These are phyloP conservation scores for Agrochola lota DNA, from an alignment of 2,888 invertebrate species.

Conservation along the genomic window DNA sequence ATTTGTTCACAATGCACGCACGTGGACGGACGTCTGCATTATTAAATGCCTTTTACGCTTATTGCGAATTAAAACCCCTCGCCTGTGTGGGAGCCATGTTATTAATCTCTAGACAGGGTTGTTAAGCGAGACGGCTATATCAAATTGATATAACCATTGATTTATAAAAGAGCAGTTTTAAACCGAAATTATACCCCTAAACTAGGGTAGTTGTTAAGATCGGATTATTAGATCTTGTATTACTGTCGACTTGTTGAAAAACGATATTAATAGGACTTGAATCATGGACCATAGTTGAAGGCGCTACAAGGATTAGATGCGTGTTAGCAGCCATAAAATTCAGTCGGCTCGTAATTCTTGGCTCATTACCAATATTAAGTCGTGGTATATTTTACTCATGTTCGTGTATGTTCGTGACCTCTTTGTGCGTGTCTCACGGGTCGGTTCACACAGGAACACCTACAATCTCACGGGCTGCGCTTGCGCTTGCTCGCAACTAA, in stretches of 20 bases:
- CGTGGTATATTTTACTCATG: constrained; percentile 58
- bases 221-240: constrained; percentile 23
- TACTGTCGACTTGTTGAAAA: constrained; percentile 15
- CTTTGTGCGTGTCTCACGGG: constrained; percentile 72
- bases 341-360: constrained; percentile 48
- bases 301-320: constrained; percentile 40
- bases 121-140: constrained; percentile 71
- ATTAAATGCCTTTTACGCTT: constrained; percentile 91
- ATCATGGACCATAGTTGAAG: constrained; percentile 6
- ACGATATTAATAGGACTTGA: neutral
- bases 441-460: constrained; percentile 75
- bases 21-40: constrained; percentile 89
- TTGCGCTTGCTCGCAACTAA: constrained; percentile 65
- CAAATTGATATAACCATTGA: constrained; percentile 68
- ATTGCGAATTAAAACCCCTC: constrained; percentile 86
- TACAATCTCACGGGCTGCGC: constrained; percentile 70
- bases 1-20: constrained; percentile 86
- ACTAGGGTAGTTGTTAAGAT: constrained; percentile 23
- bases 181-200: constrained; percentile 27
- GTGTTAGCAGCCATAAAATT: constrained; percentile 43
- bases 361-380: constrained; percentile 58
- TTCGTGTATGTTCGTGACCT: constrained; percentile 69
- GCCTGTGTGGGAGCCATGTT: constrained; percentile 77
- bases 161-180: constrained; percentile 75
- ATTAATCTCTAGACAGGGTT: constrained; percentile 79